phyloP scores from a whole-genome alignment of 2,888 invertebrate genomes.

The Volucella bombylans region DNA sequence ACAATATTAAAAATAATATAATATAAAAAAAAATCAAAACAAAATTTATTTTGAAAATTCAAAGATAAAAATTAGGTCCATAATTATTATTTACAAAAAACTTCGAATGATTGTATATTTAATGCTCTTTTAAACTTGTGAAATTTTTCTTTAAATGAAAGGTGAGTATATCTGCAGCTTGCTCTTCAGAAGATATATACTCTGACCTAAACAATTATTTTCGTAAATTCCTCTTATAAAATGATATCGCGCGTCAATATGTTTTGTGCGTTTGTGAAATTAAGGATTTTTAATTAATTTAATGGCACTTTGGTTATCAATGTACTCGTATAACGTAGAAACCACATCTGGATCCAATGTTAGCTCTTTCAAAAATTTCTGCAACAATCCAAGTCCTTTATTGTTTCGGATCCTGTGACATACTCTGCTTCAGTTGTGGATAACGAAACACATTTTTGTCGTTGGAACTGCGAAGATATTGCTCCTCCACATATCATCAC shows the following conservation, averaged over 20 bases:
- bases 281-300: slow-evolving; percentile 29
- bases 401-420: slow-evolving; percentile 65
- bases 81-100: too few species aligned
- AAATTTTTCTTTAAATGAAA: too few species aligned
- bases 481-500: slow-evolving; percentile 8
- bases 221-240: slow-evolving; percentile 44
- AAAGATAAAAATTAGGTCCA: too few species aligned
- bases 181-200: too few species aligned
- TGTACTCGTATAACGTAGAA: background rate
- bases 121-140: too few species aligned
- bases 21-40: too few species aligned
- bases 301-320: background rate
- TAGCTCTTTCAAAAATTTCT: slow-evolving; percentile 14
- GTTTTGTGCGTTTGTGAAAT: slow-evolving; percentile 40
- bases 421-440: slow-evolving; percentile 78
- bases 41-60: too few species aligned
- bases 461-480: slow-evolving; percentile 34
- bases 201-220: slow-evolving; percentile 9
- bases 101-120: too few species aligned
- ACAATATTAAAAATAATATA: too few species aligned
- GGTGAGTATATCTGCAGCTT: too few species aligned
- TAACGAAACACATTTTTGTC: slow-evolving; percentile 59
- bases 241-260: slow-evolving; percentile 44
- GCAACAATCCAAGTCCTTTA: slow-evolving; percentile 65
- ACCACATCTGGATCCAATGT: background rate